Evolutionary conservation across 2,888 invertebrate species (phyloP).

Genomic region (Drosophila stalkeri): DNA sequence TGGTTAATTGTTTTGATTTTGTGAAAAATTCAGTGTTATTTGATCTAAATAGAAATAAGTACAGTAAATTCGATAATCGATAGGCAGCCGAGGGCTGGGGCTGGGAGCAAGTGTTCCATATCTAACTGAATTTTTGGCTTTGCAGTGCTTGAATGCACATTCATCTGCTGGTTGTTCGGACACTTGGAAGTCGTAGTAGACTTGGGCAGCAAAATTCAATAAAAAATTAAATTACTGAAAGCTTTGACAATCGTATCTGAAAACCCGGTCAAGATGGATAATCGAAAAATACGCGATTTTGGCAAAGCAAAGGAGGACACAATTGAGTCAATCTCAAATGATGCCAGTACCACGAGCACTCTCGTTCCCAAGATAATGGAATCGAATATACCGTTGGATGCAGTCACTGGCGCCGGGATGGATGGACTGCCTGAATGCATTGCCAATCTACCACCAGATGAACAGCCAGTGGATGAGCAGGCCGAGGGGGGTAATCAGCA

Average conservation of each 20-base stretch:
- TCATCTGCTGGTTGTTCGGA: conserved; percentile 9
- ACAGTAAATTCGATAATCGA: conserved; percentile 14
- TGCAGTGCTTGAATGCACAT: conserved; percentile 8
- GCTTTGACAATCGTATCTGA: conserved; percentile 46
- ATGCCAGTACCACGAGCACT: conserved; percentile 21
- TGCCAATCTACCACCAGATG: conserved; percentile 1
- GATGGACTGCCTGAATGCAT: not conserved
- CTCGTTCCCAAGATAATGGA: conserved; percentile 27
- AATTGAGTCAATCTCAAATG: conserved; percentile 31
- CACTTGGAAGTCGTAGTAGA: conserved; percentile 46
- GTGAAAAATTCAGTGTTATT: conserved; percentile 2
- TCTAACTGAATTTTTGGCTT: conserved; percentile 2
- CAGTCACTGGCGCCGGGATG: not conserved
- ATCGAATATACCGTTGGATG: conserved; percentile 4
- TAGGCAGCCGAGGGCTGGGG: not conserved
- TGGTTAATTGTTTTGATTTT: not conserved
- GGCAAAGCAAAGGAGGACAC: conserved; percentile 35
- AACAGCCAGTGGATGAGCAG: conserved; percentile 7
- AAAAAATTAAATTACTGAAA: conserved; percentile 39
- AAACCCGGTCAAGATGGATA: conserved; percentile 47
- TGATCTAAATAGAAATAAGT: not conserved
- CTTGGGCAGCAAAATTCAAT: conserved; percentile 59
- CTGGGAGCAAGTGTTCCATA: not conserved
- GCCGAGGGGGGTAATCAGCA: not conserved
- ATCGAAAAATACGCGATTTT: conserved; percentile 42